Evolutionary conservation across 2,888 invertebrate genomes (phyloP), one percentile per base, ranked within the genome.

Genomic region (Dendrolimus houi): DNA sequence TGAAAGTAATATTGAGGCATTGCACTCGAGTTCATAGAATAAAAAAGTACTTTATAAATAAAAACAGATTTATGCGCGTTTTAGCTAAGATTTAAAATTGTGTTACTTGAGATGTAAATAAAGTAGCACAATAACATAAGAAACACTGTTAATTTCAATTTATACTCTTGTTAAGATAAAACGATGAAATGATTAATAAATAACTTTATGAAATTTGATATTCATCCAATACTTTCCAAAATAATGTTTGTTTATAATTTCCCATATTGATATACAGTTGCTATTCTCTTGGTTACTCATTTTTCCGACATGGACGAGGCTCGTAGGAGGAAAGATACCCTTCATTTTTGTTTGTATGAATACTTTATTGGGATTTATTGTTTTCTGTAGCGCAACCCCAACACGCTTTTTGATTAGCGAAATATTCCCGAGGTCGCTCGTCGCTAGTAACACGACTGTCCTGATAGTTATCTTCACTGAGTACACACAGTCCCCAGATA

Each of bases 381-480:
- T 71, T 17, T 65, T 73, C 52, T 68, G 61, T 53, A 71, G 70
- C 53, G 59, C 57, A 13, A 67, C 59, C 41, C 58, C 66, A 8
- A 55, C 61, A n/a, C 64, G 69, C 10, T 62, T 70, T 29, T 58
- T 77, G 53, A 62, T 74, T 41, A 70, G 70, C 2, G 72, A 74
- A 65, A 63, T 47, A 47, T 47, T 47, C 9, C 9, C 8, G 47
- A 12, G 70, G 1, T 60, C 72, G 56, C 56, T 68, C 9, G 61
- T 65, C 14, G 64, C 63, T 7, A 59, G 62, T 13, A 60, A 63
- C 52, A 60, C 66, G 8, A 59, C 60, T 6, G 52, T 60, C 52
- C 56, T 14, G 59, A 61, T 60, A n/a, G 56, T 67, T 12, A 66
- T 75, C 17, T 57, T 75, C 55, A 68, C 68, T 0, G 71, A 72